Percentiles rank a stretch among this genome's conserved stretches.
Conservation (phyloP, 2,888 invertebrate genomes). For the Idaea aversata region DNA sequence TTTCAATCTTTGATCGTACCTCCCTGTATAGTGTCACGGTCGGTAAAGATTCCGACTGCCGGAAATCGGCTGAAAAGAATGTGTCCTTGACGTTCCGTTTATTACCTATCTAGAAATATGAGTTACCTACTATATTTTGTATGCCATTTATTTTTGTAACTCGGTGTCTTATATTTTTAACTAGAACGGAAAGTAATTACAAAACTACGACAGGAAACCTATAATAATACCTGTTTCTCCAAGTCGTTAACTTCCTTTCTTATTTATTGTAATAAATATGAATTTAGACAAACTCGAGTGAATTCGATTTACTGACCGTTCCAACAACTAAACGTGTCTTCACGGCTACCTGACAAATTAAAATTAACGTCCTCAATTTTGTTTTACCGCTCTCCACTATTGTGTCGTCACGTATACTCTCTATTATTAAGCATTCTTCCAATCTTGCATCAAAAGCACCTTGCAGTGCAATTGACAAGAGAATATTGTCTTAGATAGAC, state of each 20-base stretch:
- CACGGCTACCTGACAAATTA: slow-evolving; percentile 62
- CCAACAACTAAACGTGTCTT: slow-evolving; percentile 57
- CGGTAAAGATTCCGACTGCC: too few relatives aligned
- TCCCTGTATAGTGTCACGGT: too few relatives aligned
- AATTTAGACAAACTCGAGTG: not conserved
- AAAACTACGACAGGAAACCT: too few relatives aligned
- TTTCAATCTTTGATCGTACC: too few relatives aligned
- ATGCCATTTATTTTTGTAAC: too few relatives aligned
- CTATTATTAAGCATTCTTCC: slow-evolving; percentile 42
- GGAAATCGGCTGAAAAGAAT: too few relatives aligned
- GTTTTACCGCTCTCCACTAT: slow-evolving; percentile 44
- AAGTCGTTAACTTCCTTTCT: not conserved
- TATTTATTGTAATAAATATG: not conserved
- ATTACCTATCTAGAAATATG: too few relatives aligned
- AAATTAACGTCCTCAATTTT: slow-evolving; percentile 47
- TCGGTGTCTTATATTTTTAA: too few relatives aligned
- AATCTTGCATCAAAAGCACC: slow-evolving; percentile 58
- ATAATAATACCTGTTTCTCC: not conserved
- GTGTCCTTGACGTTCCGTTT: too few relatives aligned
- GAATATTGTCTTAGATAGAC: slow-evolving; percentile 67
- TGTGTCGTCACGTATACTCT: slow-evolving; percentile 60
- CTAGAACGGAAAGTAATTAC: too few relatives aligned
- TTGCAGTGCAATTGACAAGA: slow-evolving; percentile 61
- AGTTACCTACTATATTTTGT: too few relatives aligned
- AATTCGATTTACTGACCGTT: slow-evolving; percentile 32